Evolutionary conservation across 2,888 invertebrate genomes (phyloP).

Genomic region (Pandemis heparana): DNA sequence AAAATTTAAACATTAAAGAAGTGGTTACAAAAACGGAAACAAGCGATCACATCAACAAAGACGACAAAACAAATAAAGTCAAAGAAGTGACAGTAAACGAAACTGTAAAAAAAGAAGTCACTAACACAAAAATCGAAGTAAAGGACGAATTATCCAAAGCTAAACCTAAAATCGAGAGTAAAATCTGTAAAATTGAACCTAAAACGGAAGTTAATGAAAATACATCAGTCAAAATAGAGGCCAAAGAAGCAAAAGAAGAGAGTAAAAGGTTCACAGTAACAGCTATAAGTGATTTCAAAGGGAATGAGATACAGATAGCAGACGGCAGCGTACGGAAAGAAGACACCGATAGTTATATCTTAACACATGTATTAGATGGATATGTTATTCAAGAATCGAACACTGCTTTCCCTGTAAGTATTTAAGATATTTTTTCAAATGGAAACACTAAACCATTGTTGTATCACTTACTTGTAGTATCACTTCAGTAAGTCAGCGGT

Average conservation of each 20-base stretch:
- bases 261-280: slow-evolving; percentile 45
- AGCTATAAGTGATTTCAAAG: slow-evolving; percentile 50
- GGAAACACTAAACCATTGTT: too few species aligned
- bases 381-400: slow-evolving; percentile 81
- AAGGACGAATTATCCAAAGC: slow-evolving; percentile 28
- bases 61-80: neutral
- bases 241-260: slow-evolving; percentile 43
- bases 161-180: slow-evolving; percentile 36
- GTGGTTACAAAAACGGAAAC: neutral
- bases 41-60: neutral
- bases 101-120: slow-evolving; percentile 39
- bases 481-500: too few species aligned
- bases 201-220: slow-evolving; percentile 5
- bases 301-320: slow-evolving; percentile 49
- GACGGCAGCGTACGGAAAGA: slow-evolving; percentile 45
- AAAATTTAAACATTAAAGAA: neutral
- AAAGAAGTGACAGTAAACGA: slow-evolving; percentile 24
- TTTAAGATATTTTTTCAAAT: neutral
- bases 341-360: slow-evolving; percentile 57
- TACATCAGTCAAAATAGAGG: slow-evolving; percentile 17
- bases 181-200: neutral
- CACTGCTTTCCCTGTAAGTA: slow-evolving; percentile 78
- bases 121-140: slow-evolving; percentile 32
- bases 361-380: slow-evolving; percentile 79
- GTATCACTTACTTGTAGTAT: too few species aligned